A percentile compares a stretch with the other conserved stretches of the same genome.
Evolutionary conservation across 1,140 invertebrate species (phyloP).

Genomic region (Pseudomyrmex flavicornis): DNA sequence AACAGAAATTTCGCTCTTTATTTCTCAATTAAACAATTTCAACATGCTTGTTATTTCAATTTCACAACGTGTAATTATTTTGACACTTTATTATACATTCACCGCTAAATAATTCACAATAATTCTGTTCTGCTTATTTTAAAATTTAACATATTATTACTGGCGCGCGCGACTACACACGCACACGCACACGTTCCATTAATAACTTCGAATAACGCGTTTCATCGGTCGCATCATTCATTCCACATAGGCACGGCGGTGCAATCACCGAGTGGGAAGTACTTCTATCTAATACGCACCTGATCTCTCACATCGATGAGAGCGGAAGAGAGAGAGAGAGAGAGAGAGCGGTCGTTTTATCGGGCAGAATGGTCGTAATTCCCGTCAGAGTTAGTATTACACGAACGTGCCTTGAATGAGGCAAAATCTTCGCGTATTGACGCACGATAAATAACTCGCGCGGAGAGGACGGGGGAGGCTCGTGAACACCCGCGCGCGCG

Average conservation of each 20-base stretch:
- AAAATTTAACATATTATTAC: neutral
- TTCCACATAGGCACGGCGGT: neutral
- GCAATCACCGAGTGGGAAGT: constrained; percentile 32
- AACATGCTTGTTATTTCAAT: too few species aligned
- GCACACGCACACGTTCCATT: neutral
- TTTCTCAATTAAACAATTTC: too few species aligned
- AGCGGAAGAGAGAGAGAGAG: too few species aligned
- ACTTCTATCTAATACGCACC: constrained; percentile 41
- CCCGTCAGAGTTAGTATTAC: constrained; percentile 51
- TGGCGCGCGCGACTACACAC: too few species aligned
- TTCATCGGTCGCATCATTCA: neutral
- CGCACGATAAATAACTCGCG: constrained; percentile 51
- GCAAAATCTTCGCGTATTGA: constrained; percentile 56
- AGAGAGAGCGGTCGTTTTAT: constrained; percentile 29
- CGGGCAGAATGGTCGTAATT: constrained; percentile 51
- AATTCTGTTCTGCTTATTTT: neutral
- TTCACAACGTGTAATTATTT: too few species aligned
- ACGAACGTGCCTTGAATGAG: constrained; percentile 40
- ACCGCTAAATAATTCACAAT: too few species aligned
- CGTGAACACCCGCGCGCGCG: neutral
- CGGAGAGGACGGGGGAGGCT: too few species aligned
- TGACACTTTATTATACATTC: too few species aligned
- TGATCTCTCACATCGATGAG: constrained; percentile 9
- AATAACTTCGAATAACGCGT: constrained; percentile 13
- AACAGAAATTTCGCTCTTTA: too few species aligned